Base-by-base conservation (phyloP, 2,113 vertebrate genomes). In the Prochilodus magdalenae region DNA sequence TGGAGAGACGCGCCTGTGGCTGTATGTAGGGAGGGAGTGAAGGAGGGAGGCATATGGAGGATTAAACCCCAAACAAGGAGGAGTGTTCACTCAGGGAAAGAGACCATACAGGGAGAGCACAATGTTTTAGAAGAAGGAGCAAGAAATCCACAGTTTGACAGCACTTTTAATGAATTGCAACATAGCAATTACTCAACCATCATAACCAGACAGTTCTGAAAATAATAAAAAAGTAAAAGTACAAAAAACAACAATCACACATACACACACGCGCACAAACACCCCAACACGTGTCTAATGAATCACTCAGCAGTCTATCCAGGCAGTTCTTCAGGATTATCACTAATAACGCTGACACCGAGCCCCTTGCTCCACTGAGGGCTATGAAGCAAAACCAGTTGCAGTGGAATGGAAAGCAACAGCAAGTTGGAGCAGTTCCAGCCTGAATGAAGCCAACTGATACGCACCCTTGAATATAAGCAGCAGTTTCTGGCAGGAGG, bases 131-230 rank as follows among this genome's bases (percentile, higher is more conserved):
- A 13, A 55, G 40, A 13, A 62, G 1, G 27, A 30, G 73, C 72
- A 79, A 18, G 11, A 33, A 16, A n/a, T 49, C 1, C 70, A 63
- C 59, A 27, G 74, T 90, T 82, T 78, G 44, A 83, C 83, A 79
- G 75, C 67, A 86, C 73, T 93, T 63, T 93, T 94, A 92, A 92
- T 94, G 87, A 89, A 87, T 82, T 89, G 83, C 30, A 77, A 82
- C 81, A 81, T 63, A 89, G 83, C 73, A 87, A 82, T 81, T 84
- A 80, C 81, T 91, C 73, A 76, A 85, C 73, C 70, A 86, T 86
- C 47, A 77, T 44, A 72, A 81, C 20, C 60, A 82, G 53, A 77
- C 80, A 75, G 73, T 73, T 78, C 18, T 80, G 53, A 83, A 59
- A 49, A 83, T 63, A 80, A 83, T 36, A 59, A 62, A 80, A 77